phyloP scores from a whole-genome alignment of 2,113 vertebrate species.

The Pantherophis guttatus region DNA sequence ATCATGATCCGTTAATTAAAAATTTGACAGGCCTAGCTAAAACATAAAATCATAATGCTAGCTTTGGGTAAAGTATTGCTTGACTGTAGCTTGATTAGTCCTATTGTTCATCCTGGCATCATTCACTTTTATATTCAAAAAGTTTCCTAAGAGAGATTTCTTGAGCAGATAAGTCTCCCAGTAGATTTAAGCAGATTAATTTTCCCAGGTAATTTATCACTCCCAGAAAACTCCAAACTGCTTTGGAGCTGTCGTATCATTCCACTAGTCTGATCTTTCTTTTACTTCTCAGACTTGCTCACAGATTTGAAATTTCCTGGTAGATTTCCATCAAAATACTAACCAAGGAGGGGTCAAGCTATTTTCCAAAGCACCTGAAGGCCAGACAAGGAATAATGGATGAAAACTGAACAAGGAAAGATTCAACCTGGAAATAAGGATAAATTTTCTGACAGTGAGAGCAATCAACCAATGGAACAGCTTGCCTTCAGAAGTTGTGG shows the following conservation, averaged over 20 bases:
- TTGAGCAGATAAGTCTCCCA: background rate
- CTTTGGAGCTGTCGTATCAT: background rate
- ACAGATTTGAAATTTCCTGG: background rate
- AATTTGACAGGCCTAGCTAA: background rate
- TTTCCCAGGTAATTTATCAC: conserved; percentile 5
- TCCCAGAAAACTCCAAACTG: background rate
- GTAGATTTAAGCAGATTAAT: background rate
- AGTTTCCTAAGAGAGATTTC: conserved; percentile 2
- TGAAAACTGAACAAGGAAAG: too few species aligned
- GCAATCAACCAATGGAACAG: too few species aligned
- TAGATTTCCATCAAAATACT: background rate
- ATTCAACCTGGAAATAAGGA: too few species aligned
- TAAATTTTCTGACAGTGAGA: too few species aligned
- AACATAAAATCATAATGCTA: background rate
- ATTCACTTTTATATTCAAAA: conserved; percentile 12
- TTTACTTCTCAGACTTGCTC: background rate
- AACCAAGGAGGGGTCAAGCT: background rate
- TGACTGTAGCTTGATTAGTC: background rate
- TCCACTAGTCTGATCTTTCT: background rate
- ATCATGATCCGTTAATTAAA: background rate
- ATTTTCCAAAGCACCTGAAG: too few species aligned
- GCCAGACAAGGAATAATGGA: too few species aligned
- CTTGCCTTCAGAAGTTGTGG: too few species aligned
- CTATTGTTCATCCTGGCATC: background rate
- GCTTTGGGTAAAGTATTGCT: background rate